Percentiles rank a stretch among this genome's conserved stretches.
Conservation (phyloP, 2,888 invertebrate genomes). For the Pinctada fucata region DNA sequence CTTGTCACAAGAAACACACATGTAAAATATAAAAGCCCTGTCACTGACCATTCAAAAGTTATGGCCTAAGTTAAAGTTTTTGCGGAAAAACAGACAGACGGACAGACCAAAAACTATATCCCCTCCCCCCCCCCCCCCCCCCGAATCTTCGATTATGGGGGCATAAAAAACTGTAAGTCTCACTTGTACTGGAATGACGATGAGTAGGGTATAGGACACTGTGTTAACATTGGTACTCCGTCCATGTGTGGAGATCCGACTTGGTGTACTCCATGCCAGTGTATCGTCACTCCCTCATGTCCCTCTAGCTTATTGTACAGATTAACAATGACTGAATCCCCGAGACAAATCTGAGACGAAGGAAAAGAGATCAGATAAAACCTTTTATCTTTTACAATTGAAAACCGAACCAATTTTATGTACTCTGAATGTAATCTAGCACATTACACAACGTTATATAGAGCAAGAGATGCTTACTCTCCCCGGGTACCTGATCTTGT, state of each 20-base stretch:
- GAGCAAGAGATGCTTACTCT: too few relatives aligned
- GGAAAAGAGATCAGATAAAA: neutral
- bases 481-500: too few relatives aligned
- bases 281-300: constrained; percentile 89
- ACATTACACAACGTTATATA: too few relatives aligned
- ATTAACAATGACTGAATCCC: constrained; percentile 89
- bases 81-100: too few relatives aligned
- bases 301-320: constrained; percentile 86
- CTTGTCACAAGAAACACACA: too few relatives aligned
- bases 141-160: neutral
- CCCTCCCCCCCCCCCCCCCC: too few relatives aligned
- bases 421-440: too few relatives aligned
- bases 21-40: too few relatives aligned
- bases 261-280: constrained; percentile 88
- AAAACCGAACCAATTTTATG: too few relatives aligned
- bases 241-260: constrained; percentile 64
- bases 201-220: constrained; percentile 63
- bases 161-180: neutral
- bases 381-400: neutral
- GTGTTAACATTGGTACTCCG: constrained; percentile 66
- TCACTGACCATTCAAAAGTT: too few relatives aligned
- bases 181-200: constrained; percentile 65
- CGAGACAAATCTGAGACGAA: constrained; percentile 85
- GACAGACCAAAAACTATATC: too few relatives aligned
- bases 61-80: too few relatives aligned